Percentiles rank a stretch among this genome's conserved stretches.
Evolutionary conservation across 2,797 vertebrate species (phyloP).

Genomic region (Xiphorhynchus erythropygius): DNA sequence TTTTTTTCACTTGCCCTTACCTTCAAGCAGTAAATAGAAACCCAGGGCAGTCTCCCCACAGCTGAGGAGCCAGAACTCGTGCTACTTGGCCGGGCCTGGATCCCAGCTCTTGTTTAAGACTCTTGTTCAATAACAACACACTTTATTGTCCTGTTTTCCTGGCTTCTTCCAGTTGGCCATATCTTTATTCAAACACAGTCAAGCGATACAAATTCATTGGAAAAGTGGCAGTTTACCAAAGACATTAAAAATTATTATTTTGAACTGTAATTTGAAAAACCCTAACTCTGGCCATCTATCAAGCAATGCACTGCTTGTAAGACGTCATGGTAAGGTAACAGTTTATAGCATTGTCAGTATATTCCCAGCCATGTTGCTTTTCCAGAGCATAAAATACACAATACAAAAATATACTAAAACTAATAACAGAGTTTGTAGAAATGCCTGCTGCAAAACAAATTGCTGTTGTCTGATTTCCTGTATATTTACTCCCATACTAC

Average conservation of each 20-base stretch:
- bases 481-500: neutral
- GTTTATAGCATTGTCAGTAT: neutral
- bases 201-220: slow-evolving; percentile 16
- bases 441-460: slow-evolving; percentile 37
- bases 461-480: slow-evolving; percentile 39
- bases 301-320: neutral
- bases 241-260: neutral
- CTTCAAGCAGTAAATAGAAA: neutral
- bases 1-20: neutral
- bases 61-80: neutral
- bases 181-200: slow-evolving; percentile 40
- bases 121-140: neutral
- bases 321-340: neutral
- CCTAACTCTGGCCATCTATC: neutral
- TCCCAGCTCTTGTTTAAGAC: neutral
- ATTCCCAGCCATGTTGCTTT: neutral
- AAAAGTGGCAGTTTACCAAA: slow-evolving; percentile 36
- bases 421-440: neutral
- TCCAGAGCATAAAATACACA: neutral
- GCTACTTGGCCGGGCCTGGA: neutral
- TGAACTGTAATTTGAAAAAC: neutral
- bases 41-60: neutral
- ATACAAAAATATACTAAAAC: slow-evolving; percentile 18
- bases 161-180: neutral
- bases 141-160: neutral